Base-by-base conservation (phyloP, 2,888 invertebrate species). In the Diaphora mendica region DNA sequence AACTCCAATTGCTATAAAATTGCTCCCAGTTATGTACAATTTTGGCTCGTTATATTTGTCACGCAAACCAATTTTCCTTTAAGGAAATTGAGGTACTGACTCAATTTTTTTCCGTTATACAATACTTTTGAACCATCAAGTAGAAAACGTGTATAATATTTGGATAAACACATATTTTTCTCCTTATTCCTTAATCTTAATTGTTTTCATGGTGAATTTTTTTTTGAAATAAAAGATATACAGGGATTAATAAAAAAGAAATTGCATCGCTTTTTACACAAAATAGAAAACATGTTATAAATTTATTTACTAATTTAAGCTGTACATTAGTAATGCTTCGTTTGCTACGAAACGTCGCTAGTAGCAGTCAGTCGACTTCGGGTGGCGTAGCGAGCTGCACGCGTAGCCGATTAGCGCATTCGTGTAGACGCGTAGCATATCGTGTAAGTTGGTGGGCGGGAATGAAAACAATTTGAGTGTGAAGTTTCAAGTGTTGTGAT, bases 331-430 rank as follows among this genome's bases (percentile, higher is more conserved):
- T 30, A 64, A 42, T 70, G 44, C 35, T 30, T 20, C 70, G 70
- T 70, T 72, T 68, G 72, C 69, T 75, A 72, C 72, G 64, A 75
- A 80, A 74, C 77, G 75, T 73, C 77, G 80, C 77, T 77, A 82
- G 79, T 82, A 82, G 79, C 79, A 77, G 76, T 80, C 87, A 89
- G 89, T 89, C 88, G 80, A 72, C 79, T 79, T 73, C 79, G 80
- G 82, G 83, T 83, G 76, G 82, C 87, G 86, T 86, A 88, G 86
- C 84, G 77, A 77, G 81, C 71, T 79, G 79, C 88, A 89, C 89
- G 89, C 83, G 81, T 67, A 70, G 75, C 23, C 26, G 70, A 64
- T 64, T 62, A 65, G 35, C 77, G 72, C 81, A 76, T 74, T 64
- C 71, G 59, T 78, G 82, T 83, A 82, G 83, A 79, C 48, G 55